Base-by-base conservation (phyloP, 2,888 invertebrate genomes). In the Andrena hattorfiana region DNA sequence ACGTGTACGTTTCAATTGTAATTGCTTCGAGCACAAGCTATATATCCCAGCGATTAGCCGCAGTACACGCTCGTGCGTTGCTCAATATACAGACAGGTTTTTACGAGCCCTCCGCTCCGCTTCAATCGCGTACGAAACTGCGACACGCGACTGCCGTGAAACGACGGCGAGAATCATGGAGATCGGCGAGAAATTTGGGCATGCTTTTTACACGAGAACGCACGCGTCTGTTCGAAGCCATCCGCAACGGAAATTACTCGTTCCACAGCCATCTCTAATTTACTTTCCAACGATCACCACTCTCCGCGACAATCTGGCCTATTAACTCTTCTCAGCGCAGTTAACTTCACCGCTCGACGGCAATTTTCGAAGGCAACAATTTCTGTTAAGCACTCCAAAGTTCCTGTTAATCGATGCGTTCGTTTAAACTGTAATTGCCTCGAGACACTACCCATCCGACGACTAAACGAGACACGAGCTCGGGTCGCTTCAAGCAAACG, bases 1-100 rank as follows among this genome's bases (percentile, higher is more conserved):
- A 85, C 86, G 86, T 87, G 87, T 86, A 86, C 87, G 86, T 86
- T 87, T 85, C 86, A 67, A 23, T 63, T 78, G 67, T 77, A 72
- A 70, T 35, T 70, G 78, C 83, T 83, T 64, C 67, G 78, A 84
- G 71, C 83, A 83, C 84, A 78, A 83, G 74, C 78, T 69, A 67
- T 30, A 32, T 59, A 49, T 63, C 35, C 56, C 72, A 68, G 64
- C 59, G 71, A 69, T 42, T 72, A 84, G 74, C 56, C 23, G 70
- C 35, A 7, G 64, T 70, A 77, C 64, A 77, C 68, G 70, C 74
- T 59, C 74, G 62, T 76, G 71, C 75, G 67, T 83, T 83, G 82
- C 82, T 83, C 82, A 72, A 81, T 69, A 71, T 13, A 23, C 63
- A 81, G 48, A 69, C 51, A 64, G 32, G 10, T 60, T 51, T 51